A percentile compares a stretch with the other conserved stretches of the same genome.
phyloP scores from a whole-genome alignment of 2,888 invertebrate species.

The Chaetogeoica ovagalla region DNA sequence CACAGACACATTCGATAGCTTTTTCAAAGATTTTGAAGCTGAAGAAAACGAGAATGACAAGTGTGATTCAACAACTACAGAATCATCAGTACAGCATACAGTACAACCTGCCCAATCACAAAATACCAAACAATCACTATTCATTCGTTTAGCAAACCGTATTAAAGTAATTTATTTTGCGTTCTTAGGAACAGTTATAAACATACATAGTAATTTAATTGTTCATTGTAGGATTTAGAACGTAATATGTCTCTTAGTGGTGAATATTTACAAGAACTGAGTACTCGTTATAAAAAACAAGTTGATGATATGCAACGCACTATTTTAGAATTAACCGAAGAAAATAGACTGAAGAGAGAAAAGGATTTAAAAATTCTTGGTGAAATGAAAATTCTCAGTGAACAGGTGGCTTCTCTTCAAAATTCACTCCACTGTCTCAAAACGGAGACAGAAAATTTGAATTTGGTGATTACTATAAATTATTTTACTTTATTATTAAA shows the following conservation, averaged over 20 bases:
- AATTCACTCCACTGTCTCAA: constrained; percentile 34
- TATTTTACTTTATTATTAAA: too few species aligned
- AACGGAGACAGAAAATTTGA: constrained; percentile 44
- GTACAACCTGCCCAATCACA: constrained; percentile 57
- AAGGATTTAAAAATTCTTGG: constrained; percentile 79
- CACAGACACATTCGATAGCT: constrained; percentile 37
- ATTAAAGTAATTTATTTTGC: constrained; percentile 75
- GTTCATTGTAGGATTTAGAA: constrained; percentile 75
- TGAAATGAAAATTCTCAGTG: constrained; percentile 71
- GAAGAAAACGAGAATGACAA: constrained; percentile 43
- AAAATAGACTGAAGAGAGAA: constrained; percentile 70
- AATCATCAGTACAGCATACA: constrained; percentile 23
- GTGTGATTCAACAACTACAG: constrained; percentile 20
- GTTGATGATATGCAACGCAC: constrained; percentile 92
- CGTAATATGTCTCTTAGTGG: constrained; percentile 95
- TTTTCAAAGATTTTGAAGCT: constrained; percentile 47
- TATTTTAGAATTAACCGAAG: constrained; percentile 76
- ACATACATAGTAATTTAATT: background rate
- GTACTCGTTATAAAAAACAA: constrained; percentile 91
- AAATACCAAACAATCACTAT: constrained; percentile 82
- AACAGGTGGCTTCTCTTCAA: constrained; percentile 67
- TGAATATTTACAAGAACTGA: constrained; percentile 94
- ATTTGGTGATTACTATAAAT: constrained; percentile 15
- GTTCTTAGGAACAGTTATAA: background rate
- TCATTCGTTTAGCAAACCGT: constrained; percentile 90